Base-by-base conservation (phyloP, 2,888 invertebrate species). In the Elegia similella region DNA sequence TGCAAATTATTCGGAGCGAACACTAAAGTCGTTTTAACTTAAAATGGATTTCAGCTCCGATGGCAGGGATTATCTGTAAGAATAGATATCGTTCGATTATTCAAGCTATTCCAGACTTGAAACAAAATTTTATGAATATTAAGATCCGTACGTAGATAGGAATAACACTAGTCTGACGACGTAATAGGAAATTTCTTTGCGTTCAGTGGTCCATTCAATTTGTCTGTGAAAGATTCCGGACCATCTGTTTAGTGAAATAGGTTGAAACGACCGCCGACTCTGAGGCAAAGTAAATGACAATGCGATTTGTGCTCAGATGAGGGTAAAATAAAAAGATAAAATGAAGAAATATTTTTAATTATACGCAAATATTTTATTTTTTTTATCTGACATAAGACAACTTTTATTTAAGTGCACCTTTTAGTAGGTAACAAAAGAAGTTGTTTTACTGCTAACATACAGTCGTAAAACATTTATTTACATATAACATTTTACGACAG, bases 401-500 rank as follows among this genome's bases (percentile, higher is more conserved):
- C 23, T 23, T 23, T 23, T 23, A n/a, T n/a, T n/a, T n/a, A n/a
- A 23, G 23, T 23, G 23, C 23, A n/a, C 38, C 38, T n/a, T n/a
- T 38, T n/a, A 46, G n/a, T 12, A 10, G 12, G 6, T 32, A 50
- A 50, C 38, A 38, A 50, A 50, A 50, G 48, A 16, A 42, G 42
- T 53, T 3, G 29, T 42, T 42, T 53, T 53, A 53, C 10, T 29
- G 16, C 52, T 42, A 10, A 42, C 42, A 42, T n/a, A 52, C 29
- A 42, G 52, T 29, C 52, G 29, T 8, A 13, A 53, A 42, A 29
- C 42, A 29, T 53, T 23, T 53, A 42, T 53, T 42, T 42, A 53
- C 52, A 42, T 42, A 29, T 29, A 15, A 30, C 13, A 42, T 32
- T 54, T 85, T 86, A 23, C 59, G 60, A 53, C 92, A 99, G 99